These are phyloP conservation scores for Andricus curvator DNA, from an alignment of 2,888 invertebrate genomes.

Conservation along the genomic window DNA sequence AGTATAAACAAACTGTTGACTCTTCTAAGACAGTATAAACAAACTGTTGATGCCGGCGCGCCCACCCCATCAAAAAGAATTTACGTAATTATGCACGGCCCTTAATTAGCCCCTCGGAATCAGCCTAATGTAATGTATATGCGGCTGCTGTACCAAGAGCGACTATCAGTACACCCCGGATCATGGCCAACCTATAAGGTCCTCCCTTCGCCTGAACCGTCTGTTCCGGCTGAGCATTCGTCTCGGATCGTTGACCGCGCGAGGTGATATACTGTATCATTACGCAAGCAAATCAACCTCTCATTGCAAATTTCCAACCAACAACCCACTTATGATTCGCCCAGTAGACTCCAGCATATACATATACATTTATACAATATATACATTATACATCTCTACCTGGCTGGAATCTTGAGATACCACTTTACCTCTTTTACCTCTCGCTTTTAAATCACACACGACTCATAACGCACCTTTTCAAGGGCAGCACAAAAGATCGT, in stretches of 20 bases:
- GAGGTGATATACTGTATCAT: conserved; percentile 62
- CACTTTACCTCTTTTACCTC: conserved; percentile 48
- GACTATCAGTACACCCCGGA: conserved; percentile 67
- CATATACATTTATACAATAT: background rate
- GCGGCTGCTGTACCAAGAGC: conserved; percentile 53
- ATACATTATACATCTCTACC: background rate
- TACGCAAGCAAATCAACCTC: conserved; percentile 68
- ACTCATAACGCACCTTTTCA: conserved; percentile 51
- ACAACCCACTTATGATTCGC: conserved; percentile 44
- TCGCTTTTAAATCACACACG: conserved; percentile 54
- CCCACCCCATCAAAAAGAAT: too few species aligned
- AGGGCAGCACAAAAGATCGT: conserved; percentile 17
- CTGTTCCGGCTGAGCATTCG: background rate
- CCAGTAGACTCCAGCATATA: conserved; percentile 37
- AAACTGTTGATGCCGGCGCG: too few species aligned
- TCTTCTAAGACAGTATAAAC: too few species aligned
- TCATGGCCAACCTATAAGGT: conserved; percentile 65
- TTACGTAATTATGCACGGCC: too few species aligned
- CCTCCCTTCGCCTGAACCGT: conserved; percentile 40
- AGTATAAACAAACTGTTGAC: too few species aligned
- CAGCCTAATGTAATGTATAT: conserved; percentile 17
- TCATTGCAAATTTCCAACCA: conserved; percentile 32
- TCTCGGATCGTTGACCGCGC: conserved; percentile 68
- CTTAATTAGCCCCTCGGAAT: too few species aligned
- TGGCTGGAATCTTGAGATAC: conserved; percentile 40